Base-by-base conservation (phyloP, 2,797 vertebrate species). In the Uromys caudimaculatus region DNA sequence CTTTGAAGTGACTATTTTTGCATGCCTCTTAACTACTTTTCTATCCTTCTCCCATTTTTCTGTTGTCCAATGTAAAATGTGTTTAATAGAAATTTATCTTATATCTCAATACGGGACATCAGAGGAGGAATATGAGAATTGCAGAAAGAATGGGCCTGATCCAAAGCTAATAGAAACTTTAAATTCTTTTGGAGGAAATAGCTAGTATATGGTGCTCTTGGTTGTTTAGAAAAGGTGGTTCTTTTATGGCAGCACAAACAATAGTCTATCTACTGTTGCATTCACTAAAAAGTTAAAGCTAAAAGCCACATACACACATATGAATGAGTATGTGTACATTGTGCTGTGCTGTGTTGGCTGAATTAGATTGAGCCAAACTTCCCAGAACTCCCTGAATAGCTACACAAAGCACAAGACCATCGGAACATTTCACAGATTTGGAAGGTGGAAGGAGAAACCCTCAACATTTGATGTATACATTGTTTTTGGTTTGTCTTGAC, bases 21-120 rank as follows among this genome's bases (percentile, higher is more conserved):
- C 60, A 24, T 91, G 91, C 62, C 47, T 85, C 54, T 89, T 77
- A 78, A 71, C 35, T 52, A 67, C 27, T 82, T 86, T 92, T 47
- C 84, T 83, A 50, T 90, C 8, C 3, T 27, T 73, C 24, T 62
- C 8, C 41, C 75, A 83, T 79, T 90, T 87, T 41, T 32, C 56
- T 92, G 62, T 44, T 82, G 58, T 38, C 62, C 54, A 84, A 79
- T 38, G 67, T 52, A 69, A 89, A 89, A 71, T 92, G 82, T 67
- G 14, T 73, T 73, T 83, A 73, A 9, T 54, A 44, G 3, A 50
- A 79, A 84, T 92, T 95, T 90, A 54, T 62, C 38, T 84, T 84
- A 84, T 21, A 16, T 76, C 56, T 83, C 69, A 60, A 58, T 50
- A 81, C 3, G 38, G 21, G 38, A 67, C 85, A 47, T 32, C 62